Percentiles rank a stretch among this genome's conserved stretches.
These are phyloP conservation scores for Pogonocherus hispidulus DNA, from an alignment of 2,888 invertebrate species.

Conservation along the genomic window DNA sequence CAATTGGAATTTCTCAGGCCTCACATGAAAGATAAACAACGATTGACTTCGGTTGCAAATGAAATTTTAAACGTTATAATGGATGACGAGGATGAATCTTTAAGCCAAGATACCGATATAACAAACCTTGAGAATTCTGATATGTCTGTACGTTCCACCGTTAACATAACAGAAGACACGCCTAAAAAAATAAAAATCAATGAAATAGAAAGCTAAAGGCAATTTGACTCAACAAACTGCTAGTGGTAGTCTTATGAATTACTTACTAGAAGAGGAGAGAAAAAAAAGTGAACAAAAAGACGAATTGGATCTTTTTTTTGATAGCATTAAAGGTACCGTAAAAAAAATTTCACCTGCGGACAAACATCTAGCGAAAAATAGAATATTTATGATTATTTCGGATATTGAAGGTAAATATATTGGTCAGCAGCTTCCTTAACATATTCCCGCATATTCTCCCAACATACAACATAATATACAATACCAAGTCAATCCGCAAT, in stretches of 20 bases:
- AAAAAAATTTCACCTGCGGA: slow-evolving; percentile 21
- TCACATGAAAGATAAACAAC: slow-evolving; percentile 1
- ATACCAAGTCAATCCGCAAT: too few relatives aligned
- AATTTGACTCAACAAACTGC: slow-evolving; percentile 4
- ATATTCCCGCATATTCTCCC: slow-evolving; percentile 19
- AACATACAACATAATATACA: slow-evolving; percentile 3
- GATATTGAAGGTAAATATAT: slow-evolving; percentile 5
- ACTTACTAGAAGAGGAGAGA: slow-evolving; percentile 18
- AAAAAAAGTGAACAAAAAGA: slow-evolving; percentile 19
- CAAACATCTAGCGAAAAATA: slow-evolving; percentile 10
- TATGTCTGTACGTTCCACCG: slow-evolving; percentile 15
- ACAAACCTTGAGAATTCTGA: slow-evolving; percentile 12
- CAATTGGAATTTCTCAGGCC: slow-evolving; percentile 25
- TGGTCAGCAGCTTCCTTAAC: slow-evolving; percentile 6
- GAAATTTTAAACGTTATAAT: slow-evolving; percentile 9
- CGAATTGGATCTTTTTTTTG: slow-evolving; percentile 24
- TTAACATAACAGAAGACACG: slow-evolving; percentile 15
- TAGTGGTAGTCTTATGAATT: slow-evolving; percentile 19
- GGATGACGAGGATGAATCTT: slow-evolving; percentile 25
- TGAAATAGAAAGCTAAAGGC: slow-evolving; percentile 14
- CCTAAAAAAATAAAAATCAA: slow-evolving; percentile 1
- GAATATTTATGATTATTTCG: slow-evolving; percentile 10
- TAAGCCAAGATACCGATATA: slow-evolving; percentile 19
- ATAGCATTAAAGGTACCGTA: slow-evolving; percentile 22
- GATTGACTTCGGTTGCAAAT: slow-evolving; percentile 20